Evolutionary conservation across 64 coral and sea anemone species (phyloP).

Genomic region (Montipora foliosa): DNA sequence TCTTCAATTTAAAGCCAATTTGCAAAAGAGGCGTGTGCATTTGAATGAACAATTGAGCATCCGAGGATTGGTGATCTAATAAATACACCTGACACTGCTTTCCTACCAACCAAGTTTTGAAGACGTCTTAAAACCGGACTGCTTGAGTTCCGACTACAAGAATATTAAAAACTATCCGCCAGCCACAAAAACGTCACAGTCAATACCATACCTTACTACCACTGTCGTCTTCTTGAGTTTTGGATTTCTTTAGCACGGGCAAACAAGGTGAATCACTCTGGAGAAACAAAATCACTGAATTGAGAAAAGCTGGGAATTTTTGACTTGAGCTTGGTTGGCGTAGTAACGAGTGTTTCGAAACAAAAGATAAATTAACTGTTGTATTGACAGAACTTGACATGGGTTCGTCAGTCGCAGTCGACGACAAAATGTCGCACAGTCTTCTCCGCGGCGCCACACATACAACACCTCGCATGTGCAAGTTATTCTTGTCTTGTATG

Average conservation of each 20-base stretch:
- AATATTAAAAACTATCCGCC: background rate
- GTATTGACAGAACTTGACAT: background rate
- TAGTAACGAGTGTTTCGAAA: too few species aligned
- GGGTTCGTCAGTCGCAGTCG: background rate
- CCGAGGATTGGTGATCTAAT: too few species aligned
- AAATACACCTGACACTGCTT: too few species aligned
- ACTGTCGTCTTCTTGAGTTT: conserved; percentile 38
- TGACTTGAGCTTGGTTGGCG: too few species aligned
- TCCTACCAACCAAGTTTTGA: background rate
- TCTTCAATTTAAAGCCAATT: too few species aligned
- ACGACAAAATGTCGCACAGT: too few species aligned
- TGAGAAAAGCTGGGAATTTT: background rate
- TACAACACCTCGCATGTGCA: too few species aligned
- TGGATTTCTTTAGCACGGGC: conserved; percentile 35
- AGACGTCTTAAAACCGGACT: background rate
- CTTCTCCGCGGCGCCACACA: too few species aligned
- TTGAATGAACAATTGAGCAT: too few species aligned
- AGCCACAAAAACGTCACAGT: background rate
- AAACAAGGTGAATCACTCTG: conserved; percentile 37
- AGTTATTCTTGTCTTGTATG: too few species aligned
- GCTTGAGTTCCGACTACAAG: background rate
- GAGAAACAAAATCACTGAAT: background rate
- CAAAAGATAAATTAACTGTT: too few species aligned
- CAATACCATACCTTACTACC: background rate
- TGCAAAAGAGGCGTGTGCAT: too few species aligned